Conservation (phyloP, 2,113 vertebrate species). For the Lutjanus erythropterus region DNA sequence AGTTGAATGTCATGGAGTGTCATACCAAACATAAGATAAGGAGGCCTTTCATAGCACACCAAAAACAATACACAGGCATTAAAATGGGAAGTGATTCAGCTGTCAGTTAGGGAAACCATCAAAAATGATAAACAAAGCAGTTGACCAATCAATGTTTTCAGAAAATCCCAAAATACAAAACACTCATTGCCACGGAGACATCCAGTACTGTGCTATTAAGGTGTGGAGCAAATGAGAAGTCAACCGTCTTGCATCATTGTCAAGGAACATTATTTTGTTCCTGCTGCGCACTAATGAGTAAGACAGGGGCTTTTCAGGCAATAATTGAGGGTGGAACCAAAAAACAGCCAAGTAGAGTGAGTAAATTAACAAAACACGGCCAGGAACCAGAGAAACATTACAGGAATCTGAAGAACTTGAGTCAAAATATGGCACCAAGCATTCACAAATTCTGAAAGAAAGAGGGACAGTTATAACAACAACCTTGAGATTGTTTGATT, state of each 20-base stretch:
- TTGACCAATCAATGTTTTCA: constrained; percentile 67
- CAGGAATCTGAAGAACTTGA: constrained; percentile 78
- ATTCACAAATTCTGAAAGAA: constrained; percentile 85
- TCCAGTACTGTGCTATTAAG: background rate
- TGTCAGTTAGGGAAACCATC: background rate
- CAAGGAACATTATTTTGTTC: constrained; percentile 52
- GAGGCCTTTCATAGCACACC: constrained; percentile 6
- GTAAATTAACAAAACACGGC: constrained; percentile 57
- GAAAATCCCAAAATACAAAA: background rate
- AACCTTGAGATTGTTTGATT: constrained; percentile 1
- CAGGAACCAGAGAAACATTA: constrained; percentile 78
- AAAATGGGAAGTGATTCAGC: background rate
- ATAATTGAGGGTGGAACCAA: constrained; percentile 15
- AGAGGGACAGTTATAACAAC: constrained; percentile 77
- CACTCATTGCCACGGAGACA: background rate
- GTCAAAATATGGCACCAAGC: constrained; percentile 77
- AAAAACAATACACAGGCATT: constrained; percentile 35
- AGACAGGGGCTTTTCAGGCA: constrained; percentile 46
- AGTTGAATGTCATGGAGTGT: rapidly evolving
- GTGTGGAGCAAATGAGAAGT: constrained; percentile 49
- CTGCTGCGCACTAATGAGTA: constrained; percentile 25
- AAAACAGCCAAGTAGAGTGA: constrained; percentile 45
- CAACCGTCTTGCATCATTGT: constrained; percentile 80
- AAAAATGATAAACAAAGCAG: constrained; percentile 79
- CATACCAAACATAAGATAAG: background rate